Conservation (phyloP, 2,113 vertebrate species). For the Ursus arctos region DNA sequence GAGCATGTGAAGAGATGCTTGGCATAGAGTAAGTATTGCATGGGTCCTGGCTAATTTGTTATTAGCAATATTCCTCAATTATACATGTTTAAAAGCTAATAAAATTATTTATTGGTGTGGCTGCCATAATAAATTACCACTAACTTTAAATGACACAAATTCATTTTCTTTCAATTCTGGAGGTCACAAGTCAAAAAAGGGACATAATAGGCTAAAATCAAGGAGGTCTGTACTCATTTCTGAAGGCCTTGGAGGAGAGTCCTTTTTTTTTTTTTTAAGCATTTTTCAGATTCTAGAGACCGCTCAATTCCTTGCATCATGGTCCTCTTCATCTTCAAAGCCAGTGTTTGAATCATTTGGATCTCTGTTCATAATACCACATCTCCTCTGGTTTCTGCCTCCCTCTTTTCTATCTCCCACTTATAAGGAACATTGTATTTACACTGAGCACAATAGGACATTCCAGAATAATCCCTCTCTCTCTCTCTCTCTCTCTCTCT, state of each 20-base stretch:
- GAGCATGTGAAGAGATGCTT: not conserved
- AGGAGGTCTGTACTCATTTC: too few relatives aligned
- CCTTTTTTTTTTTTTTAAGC: not conserved
- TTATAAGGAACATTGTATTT: not conserved
- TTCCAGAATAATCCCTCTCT: not conserved
- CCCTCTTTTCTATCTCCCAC: not conserved
- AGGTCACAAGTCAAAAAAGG: not conserved
- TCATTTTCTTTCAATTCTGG: not conserved
- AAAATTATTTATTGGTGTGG: not conserved
- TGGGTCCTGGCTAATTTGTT: not conserved
- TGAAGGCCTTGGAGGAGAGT: not conserved
- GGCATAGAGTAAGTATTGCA: not conserved
- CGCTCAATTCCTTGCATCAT: too few relatives aligned
- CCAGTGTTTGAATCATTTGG: not conserved
- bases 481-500: too few relatives aligned
- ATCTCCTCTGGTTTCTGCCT: not conserved
- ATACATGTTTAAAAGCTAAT: not conserved
- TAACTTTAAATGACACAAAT: not conserved
- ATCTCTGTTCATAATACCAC: not conserved
- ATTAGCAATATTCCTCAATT: not conserved
- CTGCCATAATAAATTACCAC: not conserved
- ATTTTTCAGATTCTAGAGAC: not conserved
- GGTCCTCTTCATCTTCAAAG: too few relatives aligned
- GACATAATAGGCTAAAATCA: not conserved
- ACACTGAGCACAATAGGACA: rapidly evolving